Evolutionary conservation across 2,888 invertebrate species (phyloP), one percentile per base, ranked within the genome.

Genomic region (Malthinus seriepunctatus): DNA sequence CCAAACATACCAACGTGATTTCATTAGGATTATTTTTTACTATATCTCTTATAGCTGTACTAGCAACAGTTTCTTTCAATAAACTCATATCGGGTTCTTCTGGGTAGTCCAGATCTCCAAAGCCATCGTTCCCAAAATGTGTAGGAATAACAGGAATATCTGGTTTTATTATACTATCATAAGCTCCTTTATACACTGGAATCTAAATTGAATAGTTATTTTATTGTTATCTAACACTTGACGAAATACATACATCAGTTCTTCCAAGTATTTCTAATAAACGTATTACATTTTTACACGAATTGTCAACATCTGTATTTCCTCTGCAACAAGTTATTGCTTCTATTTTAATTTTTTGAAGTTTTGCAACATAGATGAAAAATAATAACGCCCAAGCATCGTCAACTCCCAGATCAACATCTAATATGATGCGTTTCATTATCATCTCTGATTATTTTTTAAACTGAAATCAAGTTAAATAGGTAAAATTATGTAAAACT

Each of bases 241-340:
- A 12, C 1, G 9, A 34, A 35, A 38, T 64, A 79, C 85, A 83
- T 75, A 89, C 89, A 71, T 89, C 86, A 64, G 81, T 79, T 60
- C 85, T 79, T 12, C 81, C 78, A 8, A 83, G 84, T 6, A 84
- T 78, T 66, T 83, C 80, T 8, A 93, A 75, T 51, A 89, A 84
- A 64, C 87, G 82, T 42, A 88, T 83, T 15, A 90, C 88, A 72
- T 93, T 93, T 11, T 77, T 78, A 31, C 83, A 82, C 0, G 88
- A 89, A 71, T 90, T 85, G 8, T 88, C 83, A 49, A 91, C 79
- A 1, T 75, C 76, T 0, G 90, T 88, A 71, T 93, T 93, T 1
- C 93, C 93, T 66, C 85, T 82, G 0, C 86, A 87, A 50, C 90
- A 90, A 0, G 91, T 91, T 1, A 93, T 82, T 1, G 84, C 92